Evolutionary conservation across 2,888 invertebrate species (phyloP).

Genomic region (Chaetogeoica ovagalla): DNA sequence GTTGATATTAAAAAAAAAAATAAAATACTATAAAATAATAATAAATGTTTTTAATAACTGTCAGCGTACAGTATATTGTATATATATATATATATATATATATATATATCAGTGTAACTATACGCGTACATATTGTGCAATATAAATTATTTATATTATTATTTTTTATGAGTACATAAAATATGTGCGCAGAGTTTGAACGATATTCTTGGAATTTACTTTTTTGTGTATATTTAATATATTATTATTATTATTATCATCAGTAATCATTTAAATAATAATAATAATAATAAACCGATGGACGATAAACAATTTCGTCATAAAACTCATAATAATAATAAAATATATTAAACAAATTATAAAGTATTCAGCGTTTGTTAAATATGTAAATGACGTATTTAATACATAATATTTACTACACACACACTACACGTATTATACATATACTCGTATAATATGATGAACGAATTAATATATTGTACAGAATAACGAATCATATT

Average conservation of each 20-base stretch:
- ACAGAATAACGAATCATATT: slow-evolving; percentile 22
- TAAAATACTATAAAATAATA: slow-evolving; percentile 7
- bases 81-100: neutral
- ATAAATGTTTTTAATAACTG: slow-evolving; percentile 34
- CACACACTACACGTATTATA: neutral
- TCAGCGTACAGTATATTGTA: neutral
- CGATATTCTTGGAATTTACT: slow-evolving; percentile 18
- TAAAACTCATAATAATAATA: slow-evolving; percentile 31
- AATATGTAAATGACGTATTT: neutral
- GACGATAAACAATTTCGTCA: slow-evolving; percentile 45
- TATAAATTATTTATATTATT: slow-evolving; percentile 38
- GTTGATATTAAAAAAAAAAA: slow-evolving; percentile 29
- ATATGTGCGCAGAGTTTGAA: neutral
- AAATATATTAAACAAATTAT: slow-evolving; percentile 20
- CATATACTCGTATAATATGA: slow-evolving; percentile 3
- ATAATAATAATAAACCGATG: slow-evolving; percentile 23
- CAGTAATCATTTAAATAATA: slow-evolving; percentile 37
- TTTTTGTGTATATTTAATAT: slow-evolving; percentile 20
- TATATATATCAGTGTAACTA: slow-evolving; percentile 1
- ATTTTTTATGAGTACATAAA: slow-evolving; percentile 23
- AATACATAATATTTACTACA: neutral
- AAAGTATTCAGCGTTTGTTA: slow-evolving; percentile 28
- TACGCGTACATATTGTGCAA: slow-evolving; percentile 3
- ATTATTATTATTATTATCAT: slow-evolving; percentile 25
- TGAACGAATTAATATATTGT: neutral